Evolutionary conservation across 2,888 invertebrate genomes (phyloP).

Genomic region (Andricus curvator): DNA sequence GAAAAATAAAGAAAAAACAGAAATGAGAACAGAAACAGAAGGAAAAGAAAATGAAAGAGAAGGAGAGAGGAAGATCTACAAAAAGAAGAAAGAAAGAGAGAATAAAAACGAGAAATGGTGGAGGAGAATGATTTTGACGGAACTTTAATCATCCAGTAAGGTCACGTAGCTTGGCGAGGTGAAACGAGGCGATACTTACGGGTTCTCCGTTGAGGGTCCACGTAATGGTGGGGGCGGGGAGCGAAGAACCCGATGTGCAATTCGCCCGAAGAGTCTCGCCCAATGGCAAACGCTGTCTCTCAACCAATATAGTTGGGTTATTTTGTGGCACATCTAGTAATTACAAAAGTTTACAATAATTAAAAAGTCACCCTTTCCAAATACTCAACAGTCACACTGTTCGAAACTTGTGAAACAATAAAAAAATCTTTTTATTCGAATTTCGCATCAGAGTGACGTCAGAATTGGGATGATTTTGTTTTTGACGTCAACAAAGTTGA

Average conservation of each 20-base stretch:
- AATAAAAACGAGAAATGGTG: slow-evolving; percentile 36
- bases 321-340: slow-evolving; percentile 74
- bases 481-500: no score
- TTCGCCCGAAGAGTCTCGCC: slow-evolving; percentile 73
- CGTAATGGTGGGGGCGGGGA: slow-evolving; percentile 74
- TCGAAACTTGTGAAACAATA: no score
- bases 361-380: background rate
- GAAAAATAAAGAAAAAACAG: background rate
- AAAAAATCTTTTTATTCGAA: no score
- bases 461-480: no score
- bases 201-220: slow-evolving; percentile 74
- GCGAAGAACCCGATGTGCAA: slow-evolving; percentile 74
- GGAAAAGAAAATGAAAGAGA: background rate
- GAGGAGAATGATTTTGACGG: slow-evolving; percentile 47
- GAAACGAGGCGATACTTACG: slow-evolving; percentile 66
- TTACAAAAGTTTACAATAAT: slow-evolving; percentile 43
- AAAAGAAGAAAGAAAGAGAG: slow-evolving; percentile 44
- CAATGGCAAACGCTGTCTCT: slow-evolving; percentile 71
- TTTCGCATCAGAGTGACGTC: no score
- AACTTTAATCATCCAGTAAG: slow-evolving; percentile 70
- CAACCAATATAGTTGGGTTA: slow-evolving; percentile 70
- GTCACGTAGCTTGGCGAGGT: slow-evolving; percentile 64
- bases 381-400: background rate
- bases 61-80: no score
- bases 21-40: background rate